A percentile compares a stretch with the other conserved stretches of the same genome.
phyloP scores from a whole-genome alignment of 2,797 vertebrate genomes.

The Salarias fasciatus region DNA sequence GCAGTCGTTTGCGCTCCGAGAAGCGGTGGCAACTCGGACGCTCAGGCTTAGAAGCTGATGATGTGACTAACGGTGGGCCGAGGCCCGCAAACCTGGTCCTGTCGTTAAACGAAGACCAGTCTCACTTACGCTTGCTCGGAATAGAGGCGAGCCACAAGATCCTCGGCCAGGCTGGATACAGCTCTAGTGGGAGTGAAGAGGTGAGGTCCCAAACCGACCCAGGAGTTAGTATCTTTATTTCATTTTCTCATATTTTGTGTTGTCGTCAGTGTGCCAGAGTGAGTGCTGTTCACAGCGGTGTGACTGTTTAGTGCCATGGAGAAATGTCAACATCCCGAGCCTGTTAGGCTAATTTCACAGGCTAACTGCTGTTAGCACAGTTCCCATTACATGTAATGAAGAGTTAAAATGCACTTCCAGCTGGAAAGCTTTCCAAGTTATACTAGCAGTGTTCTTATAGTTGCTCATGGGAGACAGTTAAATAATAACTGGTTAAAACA shows the following conservation, averaged over 20 bases:
- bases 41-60: slow-evolving; percentile 81
- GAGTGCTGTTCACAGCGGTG: slow-evolving; percentile 49
- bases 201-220: slow-evolving; percentile 80
- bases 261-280: slow-evolving; percentile 53
- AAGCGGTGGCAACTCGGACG: slow-evolving; percentile 86
- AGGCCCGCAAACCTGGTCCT: slow-evolving; percentile 85
- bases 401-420: slow-evolving; percentile 46
- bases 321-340: slow-evolving; percentile 80
- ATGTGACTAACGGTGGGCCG: slow-evolving; percentile 84
- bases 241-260: slow-evolving; percentile 66
- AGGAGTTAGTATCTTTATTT: slow-evolving; percentile 81
- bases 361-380: slow-evolving; percentile 65
- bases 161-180: slow-evolving; percentile 87
- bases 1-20: slow-evolving; percentile 87
- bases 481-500: background rate
- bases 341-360: slow-evolving; percentile 49
- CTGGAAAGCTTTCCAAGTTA: slow-evolving; percentile 6
- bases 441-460: background rate
- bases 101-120: slow-evolving; percentile 88
- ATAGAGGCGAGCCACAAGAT: slow-evolving; percentile 88
- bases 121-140: slow-evolving; percentile 89
- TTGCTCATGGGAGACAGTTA: background rate
- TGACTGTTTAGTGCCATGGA: slow-evolving; percentile 66
- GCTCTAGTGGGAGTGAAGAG: slow-evolving; percentile 89
- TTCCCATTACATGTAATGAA: slow-evolving; percentile 68